Conservation (phyloP, 1,140 invertebrate genomes). For the Drosophila ohnishii region DNA sequence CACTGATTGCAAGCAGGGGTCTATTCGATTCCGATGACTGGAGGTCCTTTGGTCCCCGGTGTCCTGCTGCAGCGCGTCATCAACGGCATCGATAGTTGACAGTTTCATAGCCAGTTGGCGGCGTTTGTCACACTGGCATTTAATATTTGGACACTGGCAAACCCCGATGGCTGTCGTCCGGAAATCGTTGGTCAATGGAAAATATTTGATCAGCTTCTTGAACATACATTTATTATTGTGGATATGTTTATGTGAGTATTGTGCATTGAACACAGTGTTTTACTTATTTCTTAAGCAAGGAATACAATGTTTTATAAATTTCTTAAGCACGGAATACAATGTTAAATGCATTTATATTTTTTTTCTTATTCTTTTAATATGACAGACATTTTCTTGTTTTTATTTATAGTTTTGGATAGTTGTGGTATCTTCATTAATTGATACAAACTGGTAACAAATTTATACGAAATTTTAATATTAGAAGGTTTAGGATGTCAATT, state of each 20-base stretch:
- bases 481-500: too few species aligned
- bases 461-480: too few species aligned
- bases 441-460: too few species aligned
- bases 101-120: slow-evolving; percentile 78
- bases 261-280: not conserved
- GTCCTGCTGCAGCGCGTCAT: slow-evolving; percentile 43
- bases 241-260: not conserved
- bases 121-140: slow-evolving; percentile 76
- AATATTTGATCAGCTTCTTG: slow-evolving; percentile 63
- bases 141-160: slow-evolving; percentile 73
- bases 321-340: too few species aligned
- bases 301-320: not conserved
- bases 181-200: slow-evolving; percentile 60
- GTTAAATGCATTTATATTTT: too few species aligned
- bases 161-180: slow-evolving; percentile 18
- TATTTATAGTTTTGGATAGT: too few species aligned
- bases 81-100: slow-evolving; percentile 69
- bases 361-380: too few species aligned
- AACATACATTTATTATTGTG: not conserved
- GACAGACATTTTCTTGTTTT: too few species aligned
- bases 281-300: not conserved
- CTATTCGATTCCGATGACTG: slow-evolving; percentile 17
- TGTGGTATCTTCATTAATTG: too few species aligned
- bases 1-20: slow-evolving; percentile 65
- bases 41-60: slow-evolving; percentile 15